These are phyloP conservation scores for Ganaspis brasiliensis DNA, from an alignment of 2,888 invertebrate species.

Conservation along the genomic window DNA sequence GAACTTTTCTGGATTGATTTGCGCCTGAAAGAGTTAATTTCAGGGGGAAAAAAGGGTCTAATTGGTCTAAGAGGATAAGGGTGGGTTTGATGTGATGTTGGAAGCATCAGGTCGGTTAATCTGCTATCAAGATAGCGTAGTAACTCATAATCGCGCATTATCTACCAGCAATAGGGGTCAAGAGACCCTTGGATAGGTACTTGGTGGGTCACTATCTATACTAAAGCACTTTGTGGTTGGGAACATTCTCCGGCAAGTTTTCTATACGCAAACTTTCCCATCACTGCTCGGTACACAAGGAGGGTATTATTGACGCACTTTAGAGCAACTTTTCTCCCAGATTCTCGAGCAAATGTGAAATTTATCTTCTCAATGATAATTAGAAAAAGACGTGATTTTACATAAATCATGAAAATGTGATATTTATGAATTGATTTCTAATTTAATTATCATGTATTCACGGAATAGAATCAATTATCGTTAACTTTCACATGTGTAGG, in stretches of 20 bases:
- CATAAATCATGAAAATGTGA: no score
- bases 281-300: background rate
- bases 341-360: constrained; percentile 40
- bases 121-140: constrained; percentile 64
- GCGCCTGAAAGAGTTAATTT: no score
- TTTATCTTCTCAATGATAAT: constrained; percentile 23
- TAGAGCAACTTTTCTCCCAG: constrained; percentile 13
- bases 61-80: background rate
- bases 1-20: no score
- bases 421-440: background rate
- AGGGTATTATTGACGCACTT: constrained; percentile 29
- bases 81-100: background rate
- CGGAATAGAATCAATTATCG: no score
- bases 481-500: no score
- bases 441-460: background rate
- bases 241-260: constrained; percentile 7
- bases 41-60: no score
- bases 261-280: constrained; percentile 32
- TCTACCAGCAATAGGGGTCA: constrained; percentile 44
- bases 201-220: constrained; percentile 42
- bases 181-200: constrained; percentile 43
- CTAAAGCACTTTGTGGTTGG: constrained; percentile 7
- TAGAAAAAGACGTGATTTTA: background rate
- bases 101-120: constrained; percentile 59
- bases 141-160: constrained; percentile 67